A percentile compares a stretch with the other conserved stretches of the same genome.
Evolutionary conservation across 2,797 vertebrate genomes (phyloP).

Genomic region (Bradypodion ventrale): DNA sequence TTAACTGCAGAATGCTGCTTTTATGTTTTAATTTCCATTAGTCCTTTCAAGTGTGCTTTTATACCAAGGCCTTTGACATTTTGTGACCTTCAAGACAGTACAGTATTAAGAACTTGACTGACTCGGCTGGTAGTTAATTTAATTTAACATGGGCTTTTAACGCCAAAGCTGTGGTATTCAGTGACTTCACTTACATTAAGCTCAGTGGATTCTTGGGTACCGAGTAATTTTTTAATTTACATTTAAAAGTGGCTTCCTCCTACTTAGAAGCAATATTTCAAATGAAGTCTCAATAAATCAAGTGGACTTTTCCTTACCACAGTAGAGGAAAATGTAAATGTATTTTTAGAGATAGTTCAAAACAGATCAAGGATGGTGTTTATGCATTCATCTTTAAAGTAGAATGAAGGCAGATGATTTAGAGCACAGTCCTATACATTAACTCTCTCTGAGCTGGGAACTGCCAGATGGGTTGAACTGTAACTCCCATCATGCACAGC

Average conservation of each 20-base stretch:
- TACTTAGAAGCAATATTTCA: slow-evolving; percentile 46
- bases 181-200: slow-evolving; percentile 23
- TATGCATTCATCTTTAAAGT: slow-evolving; percentile 19
- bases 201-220: slow-evolving; percentile 6
- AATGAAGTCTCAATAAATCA: slow-evolving; percentile 23
- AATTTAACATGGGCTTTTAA: neutral
- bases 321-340: neutral
- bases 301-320: slow-evolving; percentile 11
- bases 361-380: slow-evolving; percentile 24
- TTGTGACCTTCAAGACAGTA: slow-evolving; percentile 1
- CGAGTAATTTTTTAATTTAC: slow-evolving; percentile 34
- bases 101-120: neutral
- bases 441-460: too few species aligned
- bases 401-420: neutral
- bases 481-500: too few species aligned
- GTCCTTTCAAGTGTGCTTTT: slow-evolving; percentile 1
- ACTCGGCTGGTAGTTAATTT: neutral
- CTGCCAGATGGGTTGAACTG: too few species aligned
- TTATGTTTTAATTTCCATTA: neutral
- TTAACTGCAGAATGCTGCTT: neutral
- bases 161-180: slow-evolving; percentile 3
- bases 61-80: neutral
- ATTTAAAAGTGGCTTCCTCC: slow-evolving; percentile 39
- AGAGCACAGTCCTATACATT: neutral
- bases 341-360: neutral